phyloP scores from a whole-genome alignment of 2,113 vertebrate genomes.

The Eudyptes chrysolophus region DNA sequence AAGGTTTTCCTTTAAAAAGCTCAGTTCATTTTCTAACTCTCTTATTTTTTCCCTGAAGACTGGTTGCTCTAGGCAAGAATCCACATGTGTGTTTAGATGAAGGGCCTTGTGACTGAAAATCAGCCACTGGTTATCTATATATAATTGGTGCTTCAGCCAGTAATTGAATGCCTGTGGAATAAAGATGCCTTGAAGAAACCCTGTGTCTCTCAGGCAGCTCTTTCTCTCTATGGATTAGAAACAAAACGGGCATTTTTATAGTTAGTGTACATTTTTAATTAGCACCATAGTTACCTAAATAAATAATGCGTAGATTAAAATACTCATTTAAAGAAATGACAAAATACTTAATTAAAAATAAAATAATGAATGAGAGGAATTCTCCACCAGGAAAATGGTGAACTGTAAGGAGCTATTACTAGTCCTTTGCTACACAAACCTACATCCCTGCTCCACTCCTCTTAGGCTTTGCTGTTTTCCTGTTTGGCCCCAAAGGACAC shows the following conservation, averaged over 20 bases:
- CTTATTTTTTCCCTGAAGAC: not conserved
- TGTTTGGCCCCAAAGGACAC: not conserved
- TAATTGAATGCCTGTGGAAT: constrained; percentile 18
- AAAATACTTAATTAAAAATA: constrained; percentile 31
- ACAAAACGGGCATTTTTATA: constrained; percentile 27
- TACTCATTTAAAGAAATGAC: constrained; percentile 14
- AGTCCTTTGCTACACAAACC: not conserved
- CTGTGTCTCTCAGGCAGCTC: not conserved
- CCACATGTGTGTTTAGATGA: not conserved
- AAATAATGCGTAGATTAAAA: constrained; percentile 50
- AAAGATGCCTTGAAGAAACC: not conserved
- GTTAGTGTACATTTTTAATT: constrained; percentile 23
- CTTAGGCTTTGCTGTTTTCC: not conserved
- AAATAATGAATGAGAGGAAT: not conserved
- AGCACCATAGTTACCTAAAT: not conserved
- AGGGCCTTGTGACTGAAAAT: constrained; percentile 30
- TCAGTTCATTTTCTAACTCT: not conserved
- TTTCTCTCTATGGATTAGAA: constrained; percentile 1
- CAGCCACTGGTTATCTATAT: not conserved
- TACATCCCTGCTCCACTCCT: not conserved
- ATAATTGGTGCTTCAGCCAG: constrained; percentile 30
- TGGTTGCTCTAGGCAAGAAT: constrained; percentile 14
- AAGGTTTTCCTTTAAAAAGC: not conserved
- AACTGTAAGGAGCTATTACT: not conserved
- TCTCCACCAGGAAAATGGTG: not conserved